Evolutionary conservation across 2,888 invertebrate genomes (phyloP).

Genomic region (Calameuta idolon): DNA sequence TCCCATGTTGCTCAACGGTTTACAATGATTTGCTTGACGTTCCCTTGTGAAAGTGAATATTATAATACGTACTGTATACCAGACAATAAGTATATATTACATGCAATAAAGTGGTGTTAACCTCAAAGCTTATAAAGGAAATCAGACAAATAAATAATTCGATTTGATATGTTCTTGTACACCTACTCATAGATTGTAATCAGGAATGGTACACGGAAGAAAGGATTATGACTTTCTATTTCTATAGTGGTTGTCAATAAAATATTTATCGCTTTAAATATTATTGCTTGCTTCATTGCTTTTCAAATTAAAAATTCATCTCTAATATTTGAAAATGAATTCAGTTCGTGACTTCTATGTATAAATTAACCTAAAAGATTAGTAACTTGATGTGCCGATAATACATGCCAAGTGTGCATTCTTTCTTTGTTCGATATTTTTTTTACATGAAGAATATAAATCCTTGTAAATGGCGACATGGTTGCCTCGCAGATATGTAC

Average conservation of each 20-base stretch:
- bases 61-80: background rate
- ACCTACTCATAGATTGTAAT: background rate
- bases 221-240: background rate
- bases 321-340: background rate
- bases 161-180: background rate
- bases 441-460: background rate
- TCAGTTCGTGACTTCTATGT: background rate
- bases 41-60: background rate
- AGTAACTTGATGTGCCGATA: background rate
- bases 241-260: background rate
- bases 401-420: slow-evolving; percentile 2
- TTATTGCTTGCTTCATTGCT: background rate
- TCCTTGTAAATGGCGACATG: background rate
- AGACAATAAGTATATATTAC: background rate
- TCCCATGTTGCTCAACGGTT: slow-evolving; percentile 3
- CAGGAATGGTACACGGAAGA: background rate
- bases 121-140: background rate
- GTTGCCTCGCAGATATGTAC: slow-evolving; percentile 10
- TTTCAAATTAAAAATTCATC: background rate
- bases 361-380: background rate
- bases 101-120: background rate
- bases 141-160: background rate
- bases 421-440: background rate
- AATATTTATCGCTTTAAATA: background rate
- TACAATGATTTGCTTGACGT: background rate